Percentiles rank a stretch among this genome's conserved stretches.
phyloP scores from a whole-genome alignment of 2,888 invertebrate genomes.

The Drosophila macrospina region DNA sequence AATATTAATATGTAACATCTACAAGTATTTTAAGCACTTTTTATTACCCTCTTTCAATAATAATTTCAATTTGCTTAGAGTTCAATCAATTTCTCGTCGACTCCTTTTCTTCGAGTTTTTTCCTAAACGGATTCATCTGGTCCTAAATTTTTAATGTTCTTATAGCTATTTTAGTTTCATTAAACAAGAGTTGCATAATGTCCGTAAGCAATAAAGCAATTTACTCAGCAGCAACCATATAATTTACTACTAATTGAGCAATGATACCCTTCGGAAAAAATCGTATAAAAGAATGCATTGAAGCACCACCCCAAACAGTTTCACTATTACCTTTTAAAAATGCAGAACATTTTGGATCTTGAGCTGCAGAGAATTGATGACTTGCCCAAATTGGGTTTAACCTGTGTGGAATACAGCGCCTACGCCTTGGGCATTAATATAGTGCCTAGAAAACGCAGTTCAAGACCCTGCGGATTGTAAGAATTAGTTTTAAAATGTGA shows the following conservation, averaged over 20 bases:
- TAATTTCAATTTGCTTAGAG: too few relatives aligned
- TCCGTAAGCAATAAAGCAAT: constrained; percentile 56
- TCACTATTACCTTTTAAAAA: constrained; percentile 22
- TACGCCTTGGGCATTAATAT: constrained; percentile 64
- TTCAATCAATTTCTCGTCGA: neutral
- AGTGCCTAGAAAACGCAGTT: constrained; percentile 65
- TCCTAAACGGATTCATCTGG: neutral
- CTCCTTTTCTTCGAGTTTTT: neutral
- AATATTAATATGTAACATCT: too few relatives aligned
- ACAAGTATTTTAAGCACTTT: too few relatives aligned
- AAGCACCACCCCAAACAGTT: constrained; percentile 35
- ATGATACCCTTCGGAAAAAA: constrained; percentile 10
- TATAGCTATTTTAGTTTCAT: constrained; percentile 36
- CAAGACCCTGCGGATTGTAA: constrained; percentile 58
- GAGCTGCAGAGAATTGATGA: constrained; percentile 60
- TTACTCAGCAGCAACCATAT: constrained; percentile 54
- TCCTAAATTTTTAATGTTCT: constrained; percentile 61
- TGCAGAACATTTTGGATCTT: constrained; percentile 56
- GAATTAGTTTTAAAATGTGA: constrained; percentile 2
- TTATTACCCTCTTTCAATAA: too few relatives aligned
- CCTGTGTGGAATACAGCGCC: constrained; percentile 68
- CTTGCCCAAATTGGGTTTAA: constrained; percentile 52
- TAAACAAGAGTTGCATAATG: constrained; percentile 54
- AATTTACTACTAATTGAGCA: constrained; percentile 67
- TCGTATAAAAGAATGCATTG: constrained; percentile 51